phyloP scores from a whole-genome alignment of 2,113 vertebrate genomes.

The human (Homo sapiens) region DNA sequence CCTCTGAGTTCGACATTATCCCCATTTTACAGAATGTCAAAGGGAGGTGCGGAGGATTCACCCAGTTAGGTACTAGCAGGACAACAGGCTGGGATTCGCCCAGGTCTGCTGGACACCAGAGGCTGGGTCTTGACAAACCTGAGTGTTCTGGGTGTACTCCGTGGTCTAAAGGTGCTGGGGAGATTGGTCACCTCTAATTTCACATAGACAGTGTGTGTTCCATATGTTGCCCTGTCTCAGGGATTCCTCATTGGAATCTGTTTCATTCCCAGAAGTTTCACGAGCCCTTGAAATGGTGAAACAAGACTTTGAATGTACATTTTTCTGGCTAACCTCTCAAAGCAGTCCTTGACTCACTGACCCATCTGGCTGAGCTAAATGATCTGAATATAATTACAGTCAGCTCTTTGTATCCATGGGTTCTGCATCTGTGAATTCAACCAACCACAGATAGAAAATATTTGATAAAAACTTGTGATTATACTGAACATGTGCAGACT shows the following conservation, averaged over 20 bases:
- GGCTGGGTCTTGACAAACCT: not conserved
- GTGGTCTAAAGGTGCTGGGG: not conserved
- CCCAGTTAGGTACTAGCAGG: not conserved
- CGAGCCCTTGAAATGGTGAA: not conserved
- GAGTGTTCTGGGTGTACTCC: not conserved
- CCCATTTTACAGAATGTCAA: not conserved
- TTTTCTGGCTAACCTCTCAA: not conserved
- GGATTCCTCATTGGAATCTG: not conserved
- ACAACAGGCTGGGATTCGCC: not conserved
- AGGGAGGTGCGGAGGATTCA: not conserved
- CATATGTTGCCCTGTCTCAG: not conserved
- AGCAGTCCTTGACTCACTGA: not conserved
- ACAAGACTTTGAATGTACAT: not conserved
- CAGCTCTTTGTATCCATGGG: not conserved
- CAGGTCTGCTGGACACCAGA: not conserved
- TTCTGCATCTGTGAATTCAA: not conserved
- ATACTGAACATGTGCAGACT: not conserved
- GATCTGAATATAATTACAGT: not conserved
- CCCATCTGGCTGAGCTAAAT: not conserved
- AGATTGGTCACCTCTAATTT: not conserved
- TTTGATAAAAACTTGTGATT: not conserved
- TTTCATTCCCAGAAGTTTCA: not conserved
- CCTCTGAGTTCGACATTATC: too few species aligned
- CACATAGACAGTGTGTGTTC: fast-evolving
- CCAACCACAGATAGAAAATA: not conserved